These are phyloP conservation scores for Schlechtendalia chinensis DNA, from an alignment of 1,140 invertebrate genomes.

Conservation along the genomic window DNA sequence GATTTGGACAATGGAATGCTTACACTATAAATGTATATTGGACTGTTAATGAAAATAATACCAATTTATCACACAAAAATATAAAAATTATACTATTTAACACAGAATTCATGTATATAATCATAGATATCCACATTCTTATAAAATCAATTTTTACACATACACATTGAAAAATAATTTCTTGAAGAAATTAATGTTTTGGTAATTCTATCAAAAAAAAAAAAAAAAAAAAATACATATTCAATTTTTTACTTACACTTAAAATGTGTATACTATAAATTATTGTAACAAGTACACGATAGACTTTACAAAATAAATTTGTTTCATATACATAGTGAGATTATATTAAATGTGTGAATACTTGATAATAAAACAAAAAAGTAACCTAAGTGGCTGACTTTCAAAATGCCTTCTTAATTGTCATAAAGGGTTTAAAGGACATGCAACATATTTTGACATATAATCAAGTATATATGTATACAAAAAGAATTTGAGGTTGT, in stretches of 20 bases:
- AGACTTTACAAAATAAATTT: conserved; percentile 9
- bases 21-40: too few relatives aligned
- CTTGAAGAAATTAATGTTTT: conserved; percentile 35
- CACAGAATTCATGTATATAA: conserved; percentile 28
- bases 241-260: conserved; percentile 18
- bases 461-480: conserved; percentile 4
- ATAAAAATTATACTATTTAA: conserved; percentile 42
- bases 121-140: conserved; percentile 31
- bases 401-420: not conserved
- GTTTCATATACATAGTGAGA: not conserved
- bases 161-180: conserved; percentile 40
- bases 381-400: too few relatives aligned
- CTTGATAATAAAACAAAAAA: conserved; percentile 25
- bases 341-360: conserved; percentile 13
- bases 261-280: conserved; percentile 28
- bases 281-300: conserved; percentile 34
- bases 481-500: conserved; percentile 28
- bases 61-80: conserved; percentile 24
- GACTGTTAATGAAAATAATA: conserved; percentile 18
- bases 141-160: conserved; percentile 40
- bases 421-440: not conserved
- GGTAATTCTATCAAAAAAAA: conserved; percentile 38
- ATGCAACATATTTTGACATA: conserved; percentile 20
- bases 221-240: conserved; percentile 42
- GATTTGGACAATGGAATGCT: too few relatives aligned